Evolutionary conservation across 2,113 vertebrate species (phyloP), one percentile per base, ranked within the genome.

Genomic region (Rhabdomys dilectus): DNA sequence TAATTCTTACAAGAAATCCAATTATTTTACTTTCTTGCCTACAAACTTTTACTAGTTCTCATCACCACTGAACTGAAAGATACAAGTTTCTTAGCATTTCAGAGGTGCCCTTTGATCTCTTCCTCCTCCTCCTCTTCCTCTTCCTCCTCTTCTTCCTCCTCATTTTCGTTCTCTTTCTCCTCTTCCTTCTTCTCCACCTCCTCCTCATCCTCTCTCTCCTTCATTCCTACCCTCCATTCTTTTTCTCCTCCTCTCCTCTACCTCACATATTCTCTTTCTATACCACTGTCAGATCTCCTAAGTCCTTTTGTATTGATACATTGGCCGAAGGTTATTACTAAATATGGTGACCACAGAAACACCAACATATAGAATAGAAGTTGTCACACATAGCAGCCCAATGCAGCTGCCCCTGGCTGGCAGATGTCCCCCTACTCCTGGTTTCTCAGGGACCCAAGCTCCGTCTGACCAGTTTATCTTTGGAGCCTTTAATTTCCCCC

Each of bases 11-110:
- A n/a, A 13, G 42, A 96, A 84, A 73, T 84, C 1, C 89, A 56
- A 78, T 86, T 87, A 36, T 80, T 96, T 92, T 91, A 91, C 24
- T 39, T 31, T 93, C 22, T 48, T 89, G 31, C 39, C 58, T 91
- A 42, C 93, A 82, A 48, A 73, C 10, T 89, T 82, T 76, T 22
- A 77, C 6, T 70, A 66, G 34, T 82, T 68, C 66, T 89, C 2
- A 70, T 89, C 88, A 48, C 24, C 56, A 56, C 0, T 42, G 56
- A 45, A 7, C 64, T 91, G 58, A 87, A 95, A 60, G n/a, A 68
- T 68, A 22, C 86, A 68, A 60, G 34, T 24, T 36, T 76, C 39
- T 88, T 56, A 80, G 45, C 15, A 68, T 13, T 12, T 26, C 22
- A 62, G 21, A 58, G 31, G 15, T 62, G 48, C 16, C 75, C 77